Evolutionary conservation across 2,113 vertebrate genomes (phyloP).

Genomic region (Heterocephalus glaber): DNA sequence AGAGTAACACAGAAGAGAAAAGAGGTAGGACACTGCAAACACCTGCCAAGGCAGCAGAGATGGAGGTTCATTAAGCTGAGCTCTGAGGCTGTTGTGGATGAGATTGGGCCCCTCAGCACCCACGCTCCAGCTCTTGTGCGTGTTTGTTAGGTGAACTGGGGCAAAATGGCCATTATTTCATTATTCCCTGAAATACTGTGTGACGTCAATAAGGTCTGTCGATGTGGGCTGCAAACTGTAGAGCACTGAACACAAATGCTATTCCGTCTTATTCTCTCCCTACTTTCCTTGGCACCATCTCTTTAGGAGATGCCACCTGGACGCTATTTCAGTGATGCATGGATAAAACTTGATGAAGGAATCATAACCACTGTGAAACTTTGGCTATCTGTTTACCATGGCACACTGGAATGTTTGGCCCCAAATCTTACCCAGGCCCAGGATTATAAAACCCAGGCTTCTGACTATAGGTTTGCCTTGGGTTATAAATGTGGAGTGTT

Average conservation of each 20-base stretch:
- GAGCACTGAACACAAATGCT: background rate
- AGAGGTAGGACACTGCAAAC: background rate
- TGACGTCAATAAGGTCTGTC: background rate
- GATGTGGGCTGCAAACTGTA: background rate
- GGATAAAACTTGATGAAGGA: background rate
- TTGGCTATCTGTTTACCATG: background rate
- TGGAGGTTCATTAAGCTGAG: background rate
- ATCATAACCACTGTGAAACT: background rate
- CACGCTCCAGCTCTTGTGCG: rapidly evolving
- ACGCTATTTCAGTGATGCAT: background rate
- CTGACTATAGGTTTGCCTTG: background rate
- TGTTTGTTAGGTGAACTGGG: background rate
- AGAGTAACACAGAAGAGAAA: background rate
- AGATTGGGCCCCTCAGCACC: rapidly evolving
- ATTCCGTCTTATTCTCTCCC: background rate
- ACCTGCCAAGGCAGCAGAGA: background rate
- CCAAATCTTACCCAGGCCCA: background rate
- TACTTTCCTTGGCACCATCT: background rate
- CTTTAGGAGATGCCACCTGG: background rate
- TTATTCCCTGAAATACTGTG: rapidly evolving
- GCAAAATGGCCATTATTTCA: background rate
- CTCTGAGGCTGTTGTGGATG: background rate
- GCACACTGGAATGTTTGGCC: background rate
- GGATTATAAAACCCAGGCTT: background rate
- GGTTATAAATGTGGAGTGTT: background rate